A percentile compares a stretch with the other conserved stretches of the same genome.
Evolutionary conservation across 2,113 vertebrate genomes (phyloP).

Genomic region (Sula dactylatra): DNA sequence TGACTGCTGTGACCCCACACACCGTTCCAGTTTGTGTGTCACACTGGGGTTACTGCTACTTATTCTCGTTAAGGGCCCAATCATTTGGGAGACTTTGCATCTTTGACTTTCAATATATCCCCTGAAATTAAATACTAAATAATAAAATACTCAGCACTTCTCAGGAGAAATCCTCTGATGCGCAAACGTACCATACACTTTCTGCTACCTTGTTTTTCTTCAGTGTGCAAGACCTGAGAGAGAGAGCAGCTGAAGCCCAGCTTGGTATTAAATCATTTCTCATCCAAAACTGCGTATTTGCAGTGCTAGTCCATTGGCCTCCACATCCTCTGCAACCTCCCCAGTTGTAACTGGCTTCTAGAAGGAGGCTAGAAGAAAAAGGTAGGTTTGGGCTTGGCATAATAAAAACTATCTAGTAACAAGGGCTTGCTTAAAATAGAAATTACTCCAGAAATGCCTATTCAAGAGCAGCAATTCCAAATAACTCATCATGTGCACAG

Average conservation of each 20-base stretch:
- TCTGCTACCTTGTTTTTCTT: not conserved
- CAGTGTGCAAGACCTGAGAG: not conserved
- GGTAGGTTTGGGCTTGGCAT: not conserved
- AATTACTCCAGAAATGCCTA: not conserved
- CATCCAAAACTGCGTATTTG: not conserved
- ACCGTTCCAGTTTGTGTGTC: not conserved
- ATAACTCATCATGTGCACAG: not conserved
- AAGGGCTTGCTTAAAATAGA: not conserved
- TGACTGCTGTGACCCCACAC: not conserved
- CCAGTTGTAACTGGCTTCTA: not conserved
- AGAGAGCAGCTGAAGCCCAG: not conserved
- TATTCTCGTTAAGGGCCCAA: not conserved
- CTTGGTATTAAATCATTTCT: not conserved
- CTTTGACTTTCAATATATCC: not conserved
- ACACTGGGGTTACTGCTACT: not conserved
- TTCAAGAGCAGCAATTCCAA: not conserved
- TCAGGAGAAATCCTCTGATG: not conserved
- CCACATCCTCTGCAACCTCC: not conserved
- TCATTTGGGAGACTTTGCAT: not conserved
- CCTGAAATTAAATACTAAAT: not conserved
- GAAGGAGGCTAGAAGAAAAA: not conserved
- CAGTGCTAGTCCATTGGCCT: not conserved
- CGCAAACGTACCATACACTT: accelerated
- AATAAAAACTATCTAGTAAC: not conserved
- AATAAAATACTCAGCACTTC: not conserved